Evolutionary conservation across 2,888 invertebrate species (phyloP), one percentile per base, ranked within the genome.

Genomic region (Punctoribates punctum): DNA sequence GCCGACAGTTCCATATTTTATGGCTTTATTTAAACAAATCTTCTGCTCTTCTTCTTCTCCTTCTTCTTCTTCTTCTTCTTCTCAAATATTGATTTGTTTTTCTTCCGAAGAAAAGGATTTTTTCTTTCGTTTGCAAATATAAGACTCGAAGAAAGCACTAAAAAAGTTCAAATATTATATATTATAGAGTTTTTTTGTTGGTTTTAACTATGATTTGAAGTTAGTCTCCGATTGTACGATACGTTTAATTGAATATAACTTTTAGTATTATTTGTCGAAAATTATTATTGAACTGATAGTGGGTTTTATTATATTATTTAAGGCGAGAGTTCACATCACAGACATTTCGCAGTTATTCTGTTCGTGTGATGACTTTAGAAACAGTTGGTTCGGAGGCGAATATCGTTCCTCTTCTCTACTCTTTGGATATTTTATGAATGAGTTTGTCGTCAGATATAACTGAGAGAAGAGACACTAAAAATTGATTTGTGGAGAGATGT

Each of bases 241-340:
- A 20, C 25, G 60, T 27, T 57, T 60, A 27, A 27, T 17, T 60
- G 23, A 15, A 60, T 17, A 23, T 42, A 42, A 42, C 42, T 42
- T 42, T 42, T 42, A 9, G 11, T 42, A 42, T 5, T 34, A 34
- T 42, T 42, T 27, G 27, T 60, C 60, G 8, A 67, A 38, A 42
- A 67, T 65, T 65, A 67, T 42, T 67, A 67, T 38, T 34, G 34
- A 34, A 34, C 20, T 67, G 67, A 67, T 67, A 38, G 42, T 67
- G 38, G 42, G 11, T 20, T 67, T 38, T 42, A 60, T 65, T 57
- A 23, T 29, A 29, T 34, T 15, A 42, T 62, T 62, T 70, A 42
- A 72, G 48, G 72, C 48, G 13, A 42, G 46, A 67, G 46, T 72
- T 72, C 48, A 72, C 72, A 72, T 72, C 72, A 72, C 72, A 72